A percentile compares a stretch with the other conserved stretches of the same genome.
phyloP scores from a whole-genome alignment of 2,888 invertebrate species.

The Laothoe populi region DNA sequence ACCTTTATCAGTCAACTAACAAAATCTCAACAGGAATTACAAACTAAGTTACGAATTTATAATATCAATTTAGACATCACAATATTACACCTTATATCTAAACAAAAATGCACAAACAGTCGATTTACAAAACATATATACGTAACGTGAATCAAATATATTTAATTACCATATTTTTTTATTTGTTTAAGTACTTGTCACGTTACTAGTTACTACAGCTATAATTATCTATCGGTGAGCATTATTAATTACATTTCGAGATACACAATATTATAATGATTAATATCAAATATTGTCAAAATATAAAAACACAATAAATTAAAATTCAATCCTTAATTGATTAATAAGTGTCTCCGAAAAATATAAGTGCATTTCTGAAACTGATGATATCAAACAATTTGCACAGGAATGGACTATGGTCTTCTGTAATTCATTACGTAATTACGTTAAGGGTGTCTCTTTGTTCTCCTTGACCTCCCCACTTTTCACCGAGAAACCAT shows the following conservation, averaged over 20 bases:
- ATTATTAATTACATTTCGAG: not conserved
- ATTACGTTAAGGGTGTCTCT: conserved; percentile 64
- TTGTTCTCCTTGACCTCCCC: conserved; percentile 59
- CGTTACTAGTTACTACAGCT: not conserved
- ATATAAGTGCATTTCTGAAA: not conserved
- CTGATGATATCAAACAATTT: not conserved
- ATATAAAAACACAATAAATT: not conserved
- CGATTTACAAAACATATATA: conserved; percentile 7
- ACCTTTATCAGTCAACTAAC: not conserved
- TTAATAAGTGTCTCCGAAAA: conserved; percentile 4
- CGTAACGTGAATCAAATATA: not conserved
- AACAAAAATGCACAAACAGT: conserved; percentile 20
- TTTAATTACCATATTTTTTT: not conserved
- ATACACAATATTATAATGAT: not conserved
- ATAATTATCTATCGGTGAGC: conserved; percentile 10
- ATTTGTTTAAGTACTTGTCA: not conserved
- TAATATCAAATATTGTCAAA: not conserved
- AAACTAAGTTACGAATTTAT: conserved; percentile 16
- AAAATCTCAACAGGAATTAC: not conserved
- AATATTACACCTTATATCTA: conserved; percentile 21
- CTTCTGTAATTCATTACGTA: conserved; percentile 43
- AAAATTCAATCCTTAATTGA: not conserved
- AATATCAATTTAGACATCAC: conserved; percentile 22
- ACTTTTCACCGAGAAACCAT: conserved; percentile 49
- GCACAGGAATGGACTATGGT: not conserved